phyloP scores from a whole-genome alignment of 2,797 vertebrate species.

The Chloroceryle inda region DNA sequence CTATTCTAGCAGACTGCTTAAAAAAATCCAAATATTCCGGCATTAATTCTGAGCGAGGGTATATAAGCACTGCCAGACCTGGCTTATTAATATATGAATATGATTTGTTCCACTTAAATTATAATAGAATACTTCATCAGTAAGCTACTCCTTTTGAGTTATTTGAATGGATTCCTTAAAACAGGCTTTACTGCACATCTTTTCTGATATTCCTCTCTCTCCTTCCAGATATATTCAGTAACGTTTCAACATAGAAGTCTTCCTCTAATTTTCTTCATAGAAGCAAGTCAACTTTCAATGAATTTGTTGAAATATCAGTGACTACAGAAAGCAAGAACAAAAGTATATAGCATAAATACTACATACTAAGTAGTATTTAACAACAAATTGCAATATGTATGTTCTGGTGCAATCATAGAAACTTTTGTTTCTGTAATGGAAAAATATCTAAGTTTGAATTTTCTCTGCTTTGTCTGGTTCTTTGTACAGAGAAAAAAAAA shows the following conservation, averaged over 20 bases:
- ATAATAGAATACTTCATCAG: neutral
- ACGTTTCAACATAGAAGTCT: neutral
- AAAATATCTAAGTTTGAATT: neutral
- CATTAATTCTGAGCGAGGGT: neutral
- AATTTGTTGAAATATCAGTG: neutral
- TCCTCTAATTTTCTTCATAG: neutral
- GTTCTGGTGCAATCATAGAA: neutral
- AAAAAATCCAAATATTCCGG: neutral
- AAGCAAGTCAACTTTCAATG: neutral
- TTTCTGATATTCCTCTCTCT: neutral
- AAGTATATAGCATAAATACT: neutral
- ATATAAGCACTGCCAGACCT: neutral
- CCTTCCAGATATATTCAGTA: neutral
- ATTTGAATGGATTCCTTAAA: neutral
- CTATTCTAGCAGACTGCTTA: neutral
- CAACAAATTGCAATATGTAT: neutral
- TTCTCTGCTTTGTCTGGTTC: neutral
- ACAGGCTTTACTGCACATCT: neutral
- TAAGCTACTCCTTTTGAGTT: neutral
- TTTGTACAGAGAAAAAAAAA: fast-evolving
- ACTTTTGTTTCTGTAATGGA: neutral
- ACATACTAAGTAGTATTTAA: neutral
- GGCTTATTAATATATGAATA: neutral
- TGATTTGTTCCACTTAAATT: neutral
- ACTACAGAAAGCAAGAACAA: neutral